Conservation (phyloP, 2,888 invertebrate species). For the Spilarctia lutea region DNA sequence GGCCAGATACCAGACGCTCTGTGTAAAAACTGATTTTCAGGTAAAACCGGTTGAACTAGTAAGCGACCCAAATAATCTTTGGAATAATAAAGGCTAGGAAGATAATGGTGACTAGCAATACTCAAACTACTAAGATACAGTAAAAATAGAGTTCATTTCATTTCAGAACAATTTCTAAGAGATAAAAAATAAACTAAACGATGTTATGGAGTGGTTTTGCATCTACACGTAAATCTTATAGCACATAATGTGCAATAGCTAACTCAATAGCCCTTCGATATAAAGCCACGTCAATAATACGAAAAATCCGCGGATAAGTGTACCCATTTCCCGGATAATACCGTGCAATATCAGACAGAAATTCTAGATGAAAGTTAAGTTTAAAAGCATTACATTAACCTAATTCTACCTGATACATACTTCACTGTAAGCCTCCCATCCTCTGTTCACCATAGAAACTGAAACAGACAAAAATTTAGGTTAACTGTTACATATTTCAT, state of each 20-base stretch:
- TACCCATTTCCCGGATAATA: constrained; percentile 3
- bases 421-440: constrained; percentile 15
- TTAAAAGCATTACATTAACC: constrained; percentile 26
- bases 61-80: too few species aligned
- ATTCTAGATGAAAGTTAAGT: constrained; percentile 11
- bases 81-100: too few species aligned
- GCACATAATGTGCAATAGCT: not conserved
- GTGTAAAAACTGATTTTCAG: too few species aligned
- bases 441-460: constrained; percentile 38
- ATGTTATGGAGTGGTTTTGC: not conserved
- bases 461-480: constrained; percentile 36
- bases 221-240: not conserved
- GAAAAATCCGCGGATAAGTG: not conserved
- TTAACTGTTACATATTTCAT: constrained; percentile 50
- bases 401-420: constrained; percentile 18
- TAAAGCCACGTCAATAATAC: not conserved
- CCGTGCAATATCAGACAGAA: constrained; percentile 3
- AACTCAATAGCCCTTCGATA: not conserved
- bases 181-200: not conserved
- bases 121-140: not conserved
- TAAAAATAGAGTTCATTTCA: not conserved
- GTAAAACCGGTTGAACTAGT: too few species aligned
- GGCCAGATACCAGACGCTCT: too few species aligned
- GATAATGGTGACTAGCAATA: not conserved
- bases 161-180: not conserved